Percentiles rank a stretch among this genome's conserved stretches.
Evolutionary conservation across 2,797 vertebrate species (phyloP).

Genomic region (Melanotaenia nigrans): DNA sequence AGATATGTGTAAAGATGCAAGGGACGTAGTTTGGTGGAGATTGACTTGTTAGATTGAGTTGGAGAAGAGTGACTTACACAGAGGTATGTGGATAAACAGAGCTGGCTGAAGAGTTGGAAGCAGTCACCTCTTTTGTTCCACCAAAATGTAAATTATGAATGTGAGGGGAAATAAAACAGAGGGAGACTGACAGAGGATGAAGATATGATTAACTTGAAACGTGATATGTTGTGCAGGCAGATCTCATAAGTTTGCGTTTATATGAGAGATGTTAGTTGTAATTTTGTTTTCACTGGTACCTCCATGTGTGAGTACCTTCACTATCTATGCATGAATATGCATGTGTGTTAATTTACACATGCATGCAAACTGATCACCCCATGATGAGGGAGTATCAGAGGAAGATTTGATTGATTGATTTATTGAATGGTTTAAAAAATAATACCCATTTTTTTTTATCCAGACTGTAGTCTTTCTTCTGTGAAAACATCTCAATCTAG

Average conservation of each 20-base stretch:
- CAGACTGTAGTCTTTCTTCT: conserved; percentile 41
- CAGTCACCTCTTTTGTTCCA: conserved; percentile 37
- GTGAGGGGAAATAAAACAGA: conserved; percentile 8
- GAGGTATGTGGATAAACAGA: conserved; percentile 47
- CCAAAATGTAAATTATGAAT: conserved; percentile 15
- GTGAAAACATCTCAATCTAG: conserved; percentile 66
- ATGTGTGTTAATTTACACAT: conserved; percentile 45
- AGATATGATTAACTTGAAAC: conserved; percentile 55
- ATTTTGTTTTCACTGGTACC: conserved; percentile 50
- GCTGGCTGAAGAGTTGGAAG: conserved; percentile 26
- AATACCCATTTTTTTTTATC: too few species aligned
- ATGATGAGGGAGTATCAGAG: conserved; percentile 68
- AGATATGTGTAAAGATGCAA: conserved; percentile 19
- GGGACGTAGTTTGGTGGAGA: conserved; percentile 8
- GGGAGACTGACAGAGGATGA: conserved; percentile 48
- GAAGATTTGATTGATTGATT: conserved; percentile 60
- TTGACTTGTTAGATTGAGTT: conserved; percentile 21
- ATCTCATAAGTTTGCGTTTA: conserved; percentile 1
- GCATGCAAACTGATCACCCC: conserved; percentile 63
- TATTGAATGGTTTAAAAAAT: conserved; percentile 1
- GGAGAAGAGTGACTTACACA: conserved; percentile 26
- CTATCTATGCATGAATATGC: conserved; percentile 54
- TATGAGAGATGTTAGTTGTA: conserved; percentile 15
- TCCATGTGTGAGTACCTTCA: conserved; percentile 25
- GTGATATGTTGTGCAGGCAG: conserved; percentile 54